Percentiles rank a stretch among this genome's conserved stretches.
Evolutionary conservation across 2,888 invertebrate species (phyloP).

Genomic region (Thecophora atra): DNA sequence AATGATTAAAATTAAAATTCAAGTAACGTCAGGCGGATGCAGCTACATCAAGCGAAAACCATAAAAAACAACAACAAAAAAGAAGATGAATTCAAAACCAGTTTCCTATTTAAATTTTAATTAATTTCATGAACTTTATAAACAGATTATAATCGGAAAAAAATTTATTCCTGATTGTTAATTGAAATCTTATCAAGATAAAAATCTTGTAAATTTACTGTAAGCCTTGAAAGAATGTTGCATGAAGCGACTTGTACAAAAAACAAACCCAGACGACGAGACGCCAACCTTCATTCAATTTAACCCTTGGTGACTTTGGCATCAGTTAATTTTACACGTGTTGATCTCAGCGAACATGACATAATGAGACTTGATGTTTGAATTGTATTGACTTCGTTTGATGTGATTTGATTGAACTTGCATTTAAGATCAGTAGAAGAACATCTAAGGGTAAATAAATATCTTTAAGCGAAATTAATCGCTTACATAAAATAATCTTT

Average conservation of each 20-base stretch:
- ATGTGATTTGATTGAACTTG: no score
- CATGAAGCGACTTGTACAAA: background rate
- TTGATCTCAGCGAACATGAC: no score
- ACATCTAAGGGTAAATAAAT: no score
- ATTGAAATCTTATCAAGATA: background rate
- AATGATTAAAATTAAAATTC: constrained; percentile 21
- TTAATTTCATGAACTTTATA: constrained; percentile 3
- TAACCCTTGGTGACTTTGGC: no score
- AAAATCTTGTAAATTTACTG: background rate
- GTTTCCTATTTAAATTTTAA: constrained; percentile 16
- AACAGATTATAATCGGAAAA: constrained; percentile 9
- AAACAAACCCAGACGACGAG: constrained; percentile 8
- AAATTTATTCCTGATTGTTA: constrained; percentile 10
- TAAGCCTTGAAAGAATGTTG: background rate
- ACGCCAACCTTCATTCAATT: background rate
- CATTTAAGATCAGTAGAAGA: no score
- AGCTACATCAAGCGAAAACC: background rate
- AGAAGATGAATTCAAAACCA: background rate
- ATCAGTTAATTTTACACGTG: no score
- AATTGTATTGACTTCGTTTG: no score
- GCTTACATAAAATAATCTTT: no score
- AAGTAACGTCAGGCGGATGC: constrained; percentile 27
- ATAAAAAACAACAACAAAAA: constrained; percentile 19
- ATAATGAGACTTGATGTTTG: no score
- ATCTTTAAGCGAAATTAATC: no score